Evolutionary conservation across 2,113 vertebrate species (phyloP).

Genomic region (Fregetta grallaria): DNA sequence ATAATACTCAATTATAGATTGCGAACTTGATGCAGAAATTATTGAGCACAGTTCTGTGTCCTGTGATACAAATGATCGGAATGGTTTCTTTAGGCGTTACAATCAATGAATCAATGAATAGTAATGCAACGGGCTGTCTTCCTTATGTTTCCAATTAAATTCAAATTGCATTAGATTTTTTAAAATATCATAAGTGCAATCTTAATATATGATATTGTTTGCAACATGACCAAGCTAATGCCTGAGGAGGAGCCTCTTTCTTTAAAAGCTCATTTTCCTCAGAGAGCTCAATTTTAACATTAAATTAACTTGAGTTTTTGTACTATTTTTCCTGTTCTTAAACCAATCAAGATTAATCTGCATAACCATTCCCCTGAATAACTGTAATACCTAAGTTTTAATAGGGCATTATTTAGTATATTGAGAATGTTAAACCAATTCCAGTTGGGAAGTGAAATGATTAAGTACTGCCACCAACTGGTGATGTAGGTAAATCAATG

Average conservation of each 20-base stretch:
- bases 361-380: not conserved
- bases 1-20: not conserved
- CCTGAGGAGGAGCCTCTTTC: not conserved
- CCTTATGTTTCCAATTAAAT: slow-evolving; percentile 38
- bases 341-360: not conserved
- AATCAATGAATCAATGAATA: slow-evolving; percentile 39
- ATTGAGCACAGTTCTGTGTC: not conserved
- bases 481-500: not conserved
- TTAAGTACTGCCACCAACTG: not conserved
- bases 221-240: not conserved
- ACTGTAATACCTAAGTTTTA: not conserved
- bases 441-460: not conserved
- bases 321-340: not conserved
- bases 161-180: not conserved
- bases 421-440: not conserved
- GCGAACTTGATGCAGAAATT: not conserved
- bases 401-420: not conserved
- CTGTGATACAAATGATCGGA: not conserved
- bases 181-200: slow-evolving; percentile 18
- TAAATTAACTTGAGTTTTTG: slow-evolving; percentile 4
- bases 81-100: slow-evolving; percentile 20
- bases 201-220: not conserved
- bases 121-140: not conserved
- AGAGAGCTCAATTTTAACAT: slow-evolving; percentile 5
- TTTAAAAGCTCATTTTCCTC: slow-evolving; percentile 1